Percentiles rank a stretch among this genome's conserved stretches.
phyloP scores from a whole-genome alignment of 2,113 vertebrate species.

The Cynoglossus semilaevis region DNA sequence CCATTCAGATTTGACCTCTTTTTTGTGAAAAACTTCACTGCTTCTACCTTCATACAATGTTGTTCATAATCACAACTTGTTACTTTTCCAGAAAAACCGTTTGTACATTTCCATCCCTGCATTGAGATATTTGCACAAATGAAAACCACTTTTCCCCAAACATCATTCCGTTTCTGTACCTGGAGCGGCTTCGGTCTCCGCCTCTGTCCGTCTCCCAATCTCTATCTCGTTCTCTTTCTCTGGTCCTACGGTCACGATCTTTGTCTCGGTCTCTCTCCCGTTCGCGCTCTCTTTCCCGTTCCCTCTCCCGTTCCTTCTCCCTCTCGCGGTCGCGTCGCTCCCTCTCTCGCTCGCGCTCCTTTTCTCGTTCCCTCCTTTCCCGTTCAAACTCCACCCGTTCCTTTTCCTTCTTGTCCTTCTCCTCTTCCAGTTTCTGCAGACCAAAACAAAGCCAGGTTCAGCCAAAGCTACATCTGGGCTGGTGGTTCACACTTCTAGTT shows the following conservation, averaged over 20 bases:
- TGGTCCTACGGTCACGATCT: conserved; percentile 83
- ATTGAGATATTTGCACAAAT: too few relatives aligned
- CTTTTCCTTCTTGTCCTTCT: conserved; percentile 96
- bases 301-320: conserved; percentile 94
- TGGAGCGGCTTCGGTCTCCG: conserved; percentile 87
- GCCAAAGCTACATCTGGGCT: conserved; percentile 13
- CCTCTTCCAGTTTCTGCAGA: conserved; percentile 99
- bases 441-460: conserved; percentile 76
- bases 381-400: conserved; percentile 93
- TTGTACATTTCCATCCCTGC: too few relatives aligned
- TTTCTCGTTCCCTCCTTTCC: conserved; percentile 82
- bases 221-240: conserved; percentile 66
- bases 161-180: conserved; percentile 70
- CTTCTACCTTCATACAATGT: too few relatives aligned
- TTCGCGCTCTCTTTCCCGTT: conserved; percentile 89
- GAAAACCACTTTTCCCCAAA: too few relatives aligned
- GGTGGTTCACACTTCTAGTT: conserved; percentile 40
- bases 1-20: not conserved
- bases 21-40: too few relatives aligned
- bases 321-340: conserved; percentile 73
- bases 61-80: too few relatives aligned
- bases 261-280: conserved; percentile 71
- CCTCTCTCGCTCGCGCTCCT: conserved; percentile 74
- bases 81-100: too few relatives aligned
- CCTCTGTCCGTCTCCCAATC: conserved; percentile 86